Evolutionary conservation across 1,140 invertebrate species (phyloP).

Genomic region (Idris sp.): DNA sequence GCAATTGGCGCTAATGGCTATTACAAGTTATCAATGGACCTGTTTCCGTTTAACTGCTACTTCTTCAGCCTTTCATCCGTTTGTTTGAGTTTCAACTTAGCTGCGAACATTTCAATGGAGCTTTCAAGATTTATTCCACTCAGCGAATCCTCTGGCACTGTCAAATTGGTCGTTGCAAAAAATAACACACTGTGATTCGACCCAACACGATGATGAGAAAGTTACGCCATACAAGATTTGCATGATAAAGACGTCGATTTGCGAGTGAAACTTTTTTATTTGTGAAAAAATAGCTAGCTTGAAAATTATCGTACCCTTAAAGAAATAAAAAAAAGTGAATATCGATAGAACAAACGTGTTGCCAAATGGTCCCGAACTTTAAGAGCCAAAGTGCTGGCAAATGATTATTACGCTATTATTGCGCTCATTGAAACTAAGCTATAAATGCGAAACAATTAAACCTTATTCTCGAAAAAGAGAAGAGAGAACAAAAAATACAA

Average conservation of each 20-base stretch:
- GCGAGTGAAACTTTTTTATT: constrained; percentile 2
- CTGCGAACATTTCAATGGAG: constrained; percentile 72
- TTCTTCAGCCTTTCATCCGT: constrained; percentile 71
- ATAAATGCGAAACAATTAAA: constrained; percentile 16
- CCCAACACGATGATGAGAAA: too few species aligned
- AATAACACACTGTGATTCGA: too few species aligned
- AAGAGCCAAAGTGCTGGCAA: constrained; percentile 3
- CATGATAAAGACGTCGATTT: constrained; percentile 25
- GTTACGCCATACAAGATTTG: constrained; percentile 7
- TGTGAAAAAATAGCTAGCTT: too few species aligned
- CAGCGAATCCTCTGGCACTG: constrained; percentile 68
- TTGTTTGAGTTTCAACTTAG: constrained; percentile 72
- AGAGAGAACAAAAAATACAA: constrained; percentile 11
- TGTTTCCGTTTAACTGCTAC: constrained; percentile 70
- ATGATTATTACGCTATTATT: constrained; percentile 29
- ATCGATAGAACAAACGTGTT: too few species aligned
- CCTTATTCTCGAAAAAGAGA: too few species aligned
- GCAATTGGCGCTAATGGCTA: constrained; percentile 54
- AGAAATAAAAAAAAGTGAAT: too few species aligned
- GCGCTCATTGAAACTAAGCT: constrained; percentile 18
- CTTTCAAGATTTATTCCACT: constrained; percentile 71
- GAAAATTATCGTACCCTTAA: too few species aligned
- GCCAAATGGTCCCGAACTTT: too few species aligned
- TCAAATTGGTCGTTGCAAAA: constrained; percentile 67
- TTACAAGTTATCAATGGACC: constrained; percentile 62